Percentiles rank a stretch among this genome's conserved stretches.
Conservation (phyloP, 1,140 invertebrate species). For the Lasaia peninsularis region DNA sequence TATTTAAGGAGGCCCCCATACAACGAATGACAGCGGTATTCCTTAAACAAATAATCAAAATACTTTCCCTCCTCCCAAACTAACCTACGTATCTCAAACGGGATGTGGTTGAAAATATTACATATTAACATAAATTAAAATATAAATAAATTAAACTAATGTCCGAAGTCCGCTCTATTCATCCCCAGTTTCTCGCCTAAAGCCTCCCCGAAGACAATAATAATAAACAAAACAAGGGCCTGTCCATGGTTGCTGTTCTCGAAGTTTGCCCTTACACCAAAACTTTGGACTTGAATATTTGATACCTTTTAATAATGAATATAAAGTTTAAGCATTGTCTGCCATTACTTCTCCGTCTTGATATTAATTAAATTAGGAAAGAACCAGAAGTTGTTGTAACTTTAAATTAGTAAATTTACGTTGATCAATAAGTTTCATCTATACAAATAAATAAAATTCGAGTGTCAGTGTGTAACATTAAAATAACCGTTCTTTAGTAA, state of each 20-base stretch:
- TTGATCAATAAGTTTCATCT: too few species aligned
- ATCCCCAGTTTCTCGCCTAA: background rate
- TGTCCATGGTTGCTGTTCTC: slow-evolving; percentile 28
- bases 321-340: background rate
- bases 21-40: too few species aligned
- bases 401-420: too few species aligned
- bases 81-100: too few species aligned
- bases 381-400: background rate
- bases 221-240: slow-evolving; percentile 41
- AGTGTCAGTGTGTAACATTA: too few species aligned
- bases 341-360: background rate
- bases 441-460: too few species aligned
- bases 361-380: background rate
- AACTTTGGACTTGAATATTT: slow-evolving; percentile 6
- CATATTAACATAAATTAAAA: slow-evolving; percentile 9
- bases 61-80: too few species aligned
- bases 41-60: too few species aligned
- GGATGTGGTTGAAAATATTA: too few species aligned
- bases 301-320: slow-evolving; percentile 7
- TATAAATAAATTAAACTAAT: slow-evolving; percentile 12
- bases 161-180: slow-evolving; percentile 2
- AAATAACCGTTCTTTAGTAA: too few species aligned
- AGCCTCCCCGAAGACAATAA: slow-evolving; percentile 33
- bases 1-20: too few species aligned
- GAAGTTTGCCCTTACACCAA: background rate